Base-by-base conservation (phyloP, 1,140 invertebrate genomes). In the Muscidifurax raptorellus region DNA sequence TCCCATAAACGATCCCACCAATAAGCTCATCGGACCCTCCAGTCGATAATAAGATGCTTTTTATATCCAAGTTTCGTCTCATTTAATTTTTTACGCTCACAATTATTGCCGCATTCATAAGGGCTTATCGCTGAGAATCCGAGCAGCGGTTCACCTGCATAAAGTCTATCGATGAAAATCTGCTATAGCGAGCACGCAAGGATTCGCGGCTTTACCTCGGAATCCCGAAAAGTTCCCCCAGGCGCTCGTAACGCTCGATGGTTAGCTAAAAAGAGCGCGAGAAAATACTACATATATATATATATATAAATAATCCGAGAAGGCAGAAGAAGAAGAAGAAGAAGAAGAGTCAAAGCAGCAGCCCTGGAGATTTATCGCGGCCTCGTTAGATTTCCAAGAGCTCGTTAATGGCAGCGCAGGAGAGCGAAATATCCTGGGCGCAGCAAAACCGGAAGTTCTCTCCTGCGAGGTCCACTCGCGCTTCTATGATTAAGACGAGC, bases 321-420 rank as follows among this genome's bases (percentile, higher is more conserved):
- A 47, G 5, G 44, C 4, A 4, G 44, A 15, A 18, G 44, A 47
- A 47, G 44, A 47, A 47, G 44, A 47, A 15, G 15, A 47, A 47
- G 44, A 18, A 9, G 40, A 9, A 3, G 36, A 40, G n/a, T 66
- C 66, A 28, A 69, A 69, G 66, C 3, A 69, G 66, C 25, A n/a
- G 71, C 18, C 32, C 32, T 13, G 1, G 22, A 76, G 74, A 47
- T 25, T 76, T 44, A 44, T 18, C 10, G 75, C 36, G 25, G 22
- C 44, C 44, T 77, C 75, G 75, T 77, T 52, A 77, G 22, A 25
- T 77, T 77, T 44, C 22, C n/a, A 77, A 28, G 75, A 52, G 44
- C 75, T 77, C 40, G 40, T 27, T 77, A 75, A 74, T 74, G 71
- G 71, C 22, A 10, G 6, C 32, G 18, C 72, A 5, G 52, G 18